Evolutionary conservation across 2,113 vertebrate species (phyloP).

Genomic region (Larimichthys polyactis): DNA sequence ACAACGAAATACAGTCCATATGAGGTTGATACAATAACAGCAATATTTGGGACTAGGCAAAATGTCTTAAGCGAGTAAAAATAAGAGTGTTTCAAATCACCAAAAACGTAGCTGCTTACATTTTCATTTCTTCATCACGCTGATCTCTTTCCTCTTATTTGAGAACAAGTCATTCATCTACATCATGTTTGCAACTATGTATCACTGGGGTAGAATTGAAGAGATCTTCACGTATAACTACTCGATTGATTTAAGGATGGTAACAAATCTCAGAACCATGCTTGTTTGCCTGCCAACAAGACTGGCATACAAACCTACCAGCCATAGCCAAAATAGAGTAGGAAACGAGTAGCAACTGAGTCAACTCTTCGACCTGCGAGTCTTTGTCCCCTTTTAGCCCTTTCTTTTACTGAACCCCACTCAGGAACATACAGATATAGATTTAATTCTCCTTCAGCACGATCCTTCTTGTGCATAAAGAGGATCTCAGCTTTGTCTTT

Average conservation of each 20-base stretch:
- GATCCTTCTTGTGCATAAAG: not conserved
- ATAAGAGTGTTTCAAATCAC: not conserved
- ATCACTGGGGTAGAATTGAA: not conserved
- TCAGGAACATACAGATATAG: not conserved
- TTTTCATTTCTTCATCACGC: too few species aligned
- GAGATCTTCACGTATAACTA: not conserved
- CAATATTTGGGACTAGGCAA: not conserved
- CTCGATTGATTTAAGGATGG: conserved; percentile 15
- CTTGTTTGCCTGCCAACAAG: conserved; percentile 25
- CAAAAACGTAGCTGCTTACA: not conserved
- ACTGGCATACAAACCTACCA: conserved; percentile 4
- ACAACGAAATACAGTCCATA: not conserved
- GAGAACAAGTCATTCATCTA: not conserved
- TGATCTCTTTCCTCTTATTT: too few species aligned
- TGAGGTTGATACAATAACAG: not conserved
- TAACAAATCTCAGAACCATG: not conserved
- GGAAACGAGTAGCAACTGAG: not conserved
- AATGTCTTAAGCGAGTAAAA: not conserved
- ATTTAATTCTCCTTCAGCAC: not conserved
- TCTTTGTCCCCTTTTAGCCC: not conserved
- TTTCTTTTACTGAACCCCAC: not conserved
- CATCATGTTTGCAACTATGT: not conserved
- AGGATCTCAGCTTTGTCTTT: not conserved
- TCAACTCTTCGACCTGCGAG: conserved; percentile 6
- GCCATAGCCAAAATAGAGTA: not conserved